Conservation (phyloP, 35 echinoderm and acorn worm genomes). For the Stichopus chloronotus region DNA sequence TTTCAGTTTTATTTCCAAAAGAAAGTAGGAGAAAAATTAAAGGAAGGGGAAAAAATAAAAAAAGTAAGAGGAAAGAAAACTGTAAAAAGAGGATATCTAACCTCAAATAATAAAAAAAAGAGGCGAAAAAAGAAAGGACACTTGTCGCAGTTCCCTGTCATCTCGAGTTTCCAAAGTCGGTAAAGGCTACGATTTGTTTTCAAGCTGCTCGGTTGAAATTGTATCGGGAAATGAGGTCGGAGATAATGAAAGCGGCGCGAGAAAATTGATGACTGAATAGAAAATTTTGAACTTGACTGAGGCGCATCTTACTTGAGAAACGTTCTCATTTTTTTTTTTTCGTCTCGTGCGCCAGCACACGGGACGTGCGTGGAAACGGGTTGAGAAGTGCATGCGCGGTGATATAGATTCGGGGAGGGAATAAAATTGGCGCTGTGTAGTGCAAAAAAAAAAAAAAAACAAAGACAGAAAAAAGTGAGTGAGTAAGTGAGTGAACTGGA, state of each 20-base stretch:
- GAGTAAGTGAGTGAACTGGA: background rate
- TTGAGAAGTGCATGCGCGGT: no score
- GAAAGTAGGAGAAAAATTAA: background rate
- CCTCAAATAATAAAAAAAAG: background rate
- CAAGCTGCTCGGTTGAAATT: background rate
- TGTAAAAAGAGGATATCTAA: background rate
- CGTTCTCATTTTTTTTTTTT: background rate
- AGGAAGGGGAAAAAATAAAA: background rate
- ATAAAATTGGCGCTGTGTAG: no score
- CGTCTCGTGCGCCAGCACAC: no score
- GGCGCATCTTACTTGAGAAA: background rate
- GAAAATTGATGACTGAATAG: background rate
- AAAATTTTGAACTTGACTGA: constrained; percentile 19
- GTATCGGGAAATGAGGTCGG: constrained; percentile 39
- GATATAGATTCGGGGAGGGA: no score
- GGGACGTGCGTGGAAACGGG: no score
- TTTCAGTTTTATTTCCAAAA: constrained; percentile 21
- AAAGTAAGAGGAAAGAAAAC: background rate
- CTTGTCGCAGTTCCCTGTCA: background rate
- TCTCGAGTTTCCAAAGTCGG: background rate
- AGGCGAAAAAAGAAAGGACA: background rate
- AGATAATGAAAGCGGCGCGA: constrained; percentile 4
- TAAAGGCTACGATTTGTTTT: constrained; percentile 32
- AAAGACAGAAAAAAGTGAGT: background rate
- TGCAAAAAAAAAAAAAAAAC: no score